These are phyloP conservation scores for Leptinotarsa tumamoca DNA, from an alignment of 2,888 invertebrate species.

Conservation along the genomic window DNA sequence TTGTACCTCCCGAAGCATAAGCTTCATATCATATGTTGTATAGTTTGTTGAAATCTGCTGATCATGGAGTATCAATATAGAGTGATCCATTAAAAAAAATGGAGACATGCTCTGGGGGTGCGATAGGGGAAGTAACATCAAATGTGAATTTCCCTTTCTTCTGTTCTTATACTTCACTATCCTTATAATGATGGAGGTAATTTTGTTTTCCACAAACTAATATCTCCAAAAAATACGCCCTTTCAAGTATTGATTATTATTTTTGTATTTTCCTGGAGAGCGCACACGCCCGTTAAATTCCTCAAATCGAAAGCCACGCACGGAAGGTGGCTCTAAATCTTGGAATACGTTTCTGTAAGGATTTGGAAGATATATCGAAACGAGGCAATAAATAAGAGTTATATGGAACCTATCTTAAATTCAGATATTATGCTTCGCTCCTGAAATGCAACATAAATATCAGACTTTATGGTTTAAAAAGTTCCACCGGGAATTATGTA, in stretches of 20 bases:
- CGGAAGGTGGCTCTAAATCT: constrained; percentile 60
- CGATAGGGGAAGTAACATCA: too few species aligned
- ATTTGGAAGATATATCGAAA: constrained; percentile 65
- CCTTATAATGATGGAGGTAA: too few species aligned
- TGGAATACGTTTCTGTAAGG: constrained; percentile 61
- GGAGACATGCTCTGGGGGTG: too few species aligned
- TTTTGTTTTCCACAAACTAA: too few species aligned
- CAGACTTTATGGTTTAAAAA: constrained; percentile 61
- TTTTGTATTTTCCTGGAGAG: neutral
- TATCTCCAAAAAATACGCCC: neutral
- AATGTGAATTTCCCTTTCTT: too few species aligned
- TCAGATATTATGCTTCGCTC: constrained; percentile 62
- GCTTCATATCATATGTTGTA: too few species aligned
- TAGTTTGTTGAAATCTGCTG: too few species aligned
- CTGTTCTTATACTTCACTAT: too few species aligned
- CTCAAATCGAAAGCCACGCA: constrained; percentile 47
- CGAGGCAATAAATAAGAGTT: constrained; percentile 65
- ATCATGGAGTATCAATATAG: too few species aligned
- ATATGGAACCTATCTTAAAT: constrained; percentile 62
- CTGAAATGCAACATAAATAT: constrained; percentile 58
- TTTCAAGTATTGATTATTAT: neutral
- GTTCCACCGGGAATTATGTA: constrained; percentile 57
- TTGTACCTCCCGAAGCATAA: too few species aligned
- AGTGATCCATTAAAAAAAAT: too few species aligned
- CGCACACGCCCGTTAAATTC: constrained; percentile 25